Conservation (phyloP, 2,113 vertebrate species). For the Ciconia boyciana region DNA sequence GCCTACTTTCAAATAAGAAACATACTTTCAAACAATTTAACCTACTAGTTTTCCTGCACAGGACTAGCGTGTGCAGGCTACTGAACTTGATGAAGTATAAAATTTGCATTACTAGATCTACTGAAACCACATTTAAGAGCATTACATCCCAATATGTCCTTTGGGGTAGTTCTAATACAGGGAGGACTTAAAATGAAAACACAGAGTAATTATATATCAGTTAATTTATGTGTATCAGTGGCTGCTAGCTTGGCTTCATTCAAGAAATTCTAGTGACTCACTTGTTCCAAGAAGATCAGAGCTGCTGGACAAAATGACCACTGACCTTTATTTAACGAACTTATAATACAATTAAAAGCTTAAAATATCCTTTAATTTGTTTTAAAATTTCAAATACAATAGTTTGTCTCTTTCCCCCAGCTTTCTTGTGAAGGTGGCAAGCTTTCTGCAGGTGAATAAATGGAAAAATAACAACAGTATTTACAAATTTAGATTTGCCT, state of each 20-base stretch:
- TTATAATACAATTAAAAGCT: neutral
- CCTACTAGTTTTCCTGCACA: neutral
- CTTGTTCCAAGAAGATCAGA: neutral
- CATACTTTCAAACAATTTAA: neutral
- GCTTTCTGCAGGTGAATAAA: neutral
- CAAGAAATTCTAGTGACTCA: neutral
- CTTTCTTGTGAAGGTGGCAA: neutral
- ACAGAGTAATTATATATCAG: neutral
- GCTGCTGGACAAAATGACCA: neutral
- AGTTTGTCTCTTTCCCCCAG: neutral
- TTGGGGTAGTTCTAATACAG: neutral
- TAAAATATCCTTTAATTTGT: neutral
- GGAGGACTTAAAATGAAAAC: neutral
- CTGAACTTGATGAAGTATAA: neutral
- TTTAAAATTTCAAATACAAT: neutral
- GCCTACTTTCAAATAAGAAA: neutral
- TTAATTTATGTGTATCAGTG: neutral
- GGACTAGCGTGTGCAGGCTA: neutral
- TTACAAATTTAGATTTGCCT: neutral
- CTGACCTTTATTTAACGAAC: neutral
- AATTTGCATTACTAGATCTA: neutral
- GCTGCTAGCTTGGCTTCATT: neutral
- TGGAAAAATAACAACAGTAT: neutral
- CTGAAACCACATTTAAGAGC: neutral
- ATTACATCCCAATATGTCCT: neutral